A percentile compares a stretch with the other conserved stretches of the same genome.
Evolutionary conservation across 2,113 vertebrate species (phyloP).

Genomic region (Blennius ocellaris): DNA sequence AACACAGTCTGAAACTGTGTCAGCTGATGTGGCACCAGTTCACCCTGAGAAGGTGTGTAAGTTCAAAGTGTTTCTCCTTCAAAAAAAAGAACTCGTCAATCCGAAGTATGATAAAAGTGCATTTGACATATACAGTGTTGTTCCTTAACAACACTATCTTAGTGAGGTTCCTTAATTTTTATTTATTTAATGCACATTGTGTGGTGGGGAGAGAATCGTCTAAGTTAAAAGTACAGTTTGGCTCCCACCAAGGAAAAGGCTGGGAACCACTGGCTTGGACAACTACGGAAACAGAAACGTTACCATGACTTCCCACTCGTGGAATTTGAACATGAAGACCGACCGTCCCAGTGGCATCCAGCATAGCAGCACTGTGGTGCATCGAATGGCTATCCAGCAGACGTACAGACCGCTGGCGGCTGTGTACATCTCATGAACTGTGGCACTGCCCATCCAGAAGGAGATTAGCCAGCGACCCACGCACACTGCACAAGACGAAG

Average conservation of each 20-base stretch:
- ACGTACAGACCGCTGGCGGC: slow-evolving; percentile 96
- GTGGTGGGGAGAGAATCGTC: too few species aligned
- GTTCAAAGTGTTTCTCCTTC: too few species aligned
- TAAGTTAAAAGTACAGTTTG: not conserved
- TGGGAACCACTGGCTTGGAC: not conserved
- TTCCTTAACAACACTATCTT: too few species aligned
- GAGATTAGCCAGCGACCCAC: slow-evolving; percentile 98
- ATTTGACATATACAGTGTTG: too few species aligned
- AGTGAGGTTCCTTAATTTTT: too few species aligned
- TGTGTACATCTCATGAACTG: slow-evolving; percentile 97
- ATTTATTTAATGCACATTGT: too few species aligned
- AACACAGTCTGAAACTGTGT: too few species aligned
- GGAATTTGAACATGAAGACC: slow-evolving; percentile 93
- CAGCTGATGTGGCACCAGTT: too few species aligned
- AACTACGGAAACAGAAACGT: not conserved
- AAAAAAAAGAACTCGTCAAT: too few species aligned
- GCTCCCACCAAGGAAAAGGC: not conserved
- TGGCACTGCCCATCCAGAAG: slow-evolving; percentile 95
- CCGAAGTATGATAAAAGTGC: too few species aligned
- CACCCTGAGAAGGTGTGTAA: too few species aligned
- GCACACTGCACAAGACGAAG: slow-evolving; percentile 83
- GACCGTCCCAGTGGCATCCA: slow-evolving; percentile 97
- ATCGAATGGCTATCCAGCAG: slow-evolving; percentile 95
- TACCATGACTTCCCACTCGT: slow-evolving; percentile 97
- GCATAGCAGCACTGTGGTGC: slow-evolving; percentile 90